Evolutionary conservation across 1,140 invertebrate species (phyloP).

Genomic region (Rhynchophorus ferrugineus): DNA sequence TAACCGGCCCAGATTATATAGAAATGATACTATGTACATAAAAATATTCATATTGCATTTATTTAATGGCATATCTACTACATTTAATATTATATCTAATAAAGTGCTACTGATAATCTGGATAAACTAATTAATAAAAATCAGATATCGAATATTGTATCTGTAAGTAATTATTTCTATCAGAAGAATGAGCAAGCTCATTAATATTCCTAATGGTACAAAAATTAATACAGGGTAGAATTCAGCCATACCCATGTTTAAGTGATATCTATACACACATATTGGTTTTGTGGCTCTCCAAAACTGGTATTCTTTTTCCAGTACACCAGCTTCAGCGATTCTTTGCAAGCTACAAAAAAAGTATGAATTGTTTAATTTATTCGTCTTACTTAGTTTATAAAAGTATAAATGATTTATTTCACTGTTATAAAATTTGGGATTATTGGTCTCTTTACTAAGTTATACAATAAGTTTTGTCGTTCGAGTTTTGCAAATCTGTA

Average conservation of each 20-base stretch:
- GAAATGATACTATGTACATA: too few relatives aligned
- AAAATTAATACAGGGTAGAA: constrained; percentile 6
- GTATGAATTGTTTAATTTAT: background rate
- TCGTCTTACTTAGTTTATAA: too few relatives aligned
- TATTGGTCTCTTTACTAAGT: too few relatives aligned
- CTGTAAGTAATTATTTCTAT: background rate
- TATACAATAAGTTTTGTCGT: too few relatives aligned
- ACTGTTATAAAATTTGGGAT: too few relatives aligned
- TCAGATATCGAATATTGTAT: background rate
- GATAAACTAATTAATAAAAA: background rate
- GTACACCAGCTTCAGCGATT: constrained; percentile 9
- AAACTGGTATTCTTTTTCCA: constrained; percentile 4
- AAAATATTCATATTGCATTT: too few relatives aligned
- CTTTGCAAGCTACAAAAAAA: constrained; percentile 8
- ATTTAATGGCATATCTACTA: too few relatives aligned
- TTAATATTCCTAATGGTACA: background rate
- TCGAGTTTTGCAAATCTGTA: too few relatives aligned
- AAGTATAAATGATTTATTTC: too few relatives aligned
- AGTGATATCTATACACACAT: background rate
- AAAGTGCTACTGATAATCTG: too few relatives aligned
- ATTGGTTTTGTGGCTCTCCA: constrained; percentile 5
- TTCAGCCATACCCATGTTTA: constrained; percentile 5
- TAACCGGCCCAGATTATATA: too few relatives aligned
- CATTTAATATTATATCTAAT: too few relatives aligned
- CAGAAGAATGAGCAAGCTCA: background rate